These are phyloP conservation scores for Sympetrum striolatum DNA, from an alignment of 2,888 invertebrate species.

Conservation along the genomic window DNA sequence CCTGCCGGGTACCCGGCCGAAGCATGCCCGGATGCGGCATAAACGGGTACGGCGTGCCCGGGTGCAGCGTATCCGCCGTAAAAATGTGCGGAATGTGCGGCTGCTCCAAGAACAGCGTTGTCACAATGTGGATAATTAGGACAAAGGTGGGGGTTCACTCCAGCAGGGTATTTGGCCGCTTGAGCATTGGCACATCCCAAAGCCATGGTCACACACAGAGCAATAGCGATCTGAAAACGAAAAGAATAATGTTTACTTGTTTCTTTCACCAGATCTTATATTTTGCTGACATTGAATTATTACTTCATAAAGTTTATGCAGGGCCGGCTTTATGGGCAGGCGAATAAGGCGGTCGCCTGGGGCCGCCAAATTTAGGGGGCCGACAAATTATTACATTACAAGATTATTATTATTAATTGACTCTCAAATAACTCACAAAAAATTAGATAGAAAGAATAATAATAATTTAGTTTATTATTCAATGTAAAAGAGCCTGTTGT, in stretches of 20 bases:
- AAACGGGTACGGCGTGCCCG: neutral
- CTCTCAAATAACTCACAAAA: too few relatives aligned
- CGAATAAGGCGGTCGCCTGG: too few relatives aligned
- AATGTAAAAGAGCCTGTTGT: too few relatives aligned
- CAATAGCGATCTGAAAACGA: neutral
- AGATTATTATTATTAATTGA: too few relatives aligned
- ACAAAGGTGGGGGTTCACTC: neutral
- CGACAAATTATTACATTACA: too few relatives aligned
- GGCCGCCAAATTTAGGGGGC: too few relatives aligned
- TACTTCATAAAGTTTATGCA: neutral
- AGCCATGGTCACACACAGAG: neutral
- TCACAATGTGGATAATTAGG: conserved; percentile 15
- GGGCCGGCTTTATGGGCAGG: too few relatives aligned
- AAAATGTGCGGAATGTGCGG: neutral
- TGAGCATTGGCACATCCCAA: neutral
- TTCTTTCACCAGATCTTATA: neutral
- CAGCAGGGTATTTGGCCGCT: neutral
- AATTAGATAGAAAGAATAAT: too few relatives aligned
- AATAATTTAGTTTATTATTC: too few relatives aligned
- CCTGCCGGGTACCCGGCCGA: neutral
- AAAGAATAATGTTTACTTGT: neutral
- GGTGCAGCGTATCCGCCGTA: neutral
- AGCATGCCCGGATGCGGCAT: neutral
- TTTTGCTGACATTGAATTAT: neutral
- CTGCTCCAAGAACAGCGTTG: neutral